Evolutionary conservation across 2,113 vertebrate species (phyloP).

Genomic region (Mirounga angustirostris): DNA sequence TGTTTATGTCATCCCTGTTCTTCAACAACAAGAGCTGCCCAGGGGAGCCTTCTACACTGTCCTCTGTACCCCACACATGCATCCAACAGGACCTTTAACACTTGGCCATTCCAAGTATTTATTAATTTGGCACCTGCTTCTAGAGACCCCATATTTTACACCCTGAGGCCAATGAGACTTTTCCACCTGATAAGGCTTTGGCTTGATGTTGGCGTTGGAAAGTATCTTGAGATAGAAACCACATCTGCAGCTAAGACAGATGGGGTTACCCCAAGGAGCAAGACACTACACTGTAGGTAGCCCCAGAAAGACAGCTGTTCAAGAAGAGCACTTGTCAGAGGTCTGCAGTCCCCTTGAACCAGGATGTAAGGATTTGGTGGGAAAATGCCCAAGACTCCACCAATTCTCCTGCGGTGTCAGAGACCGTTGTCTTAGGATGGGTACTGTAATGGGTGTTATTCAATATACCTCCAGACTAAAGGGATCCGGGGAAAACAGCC

Average conservation of each 20-base stretch:
- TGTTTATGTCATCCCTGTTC: not conserved
- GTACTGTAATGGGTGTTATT: not conserved
- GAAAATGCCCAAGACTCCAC: not conserved
- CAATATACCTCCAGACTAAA: not conserved
- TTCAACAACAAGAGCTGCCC: not conserved
- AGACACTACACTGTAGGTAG: not conserved
- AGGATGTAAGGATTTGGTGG: not conserved
- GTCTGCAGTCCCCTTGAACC: not conserved
- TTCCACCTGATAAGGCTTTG: not conserved
- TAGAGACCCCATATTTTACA: not conserved
- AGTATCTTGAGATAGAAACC: not conserved
- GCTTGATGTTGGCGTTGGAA: not conserved
- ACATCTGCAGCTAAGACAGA: not conserved
- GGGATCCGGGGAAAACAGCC: not conserved
- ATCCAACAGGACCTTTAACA: not conserved
- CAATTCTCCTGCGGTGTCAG: not conserved
- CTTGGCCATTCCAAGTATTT: not conserved
- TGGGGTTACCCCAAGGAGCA: not conserved
- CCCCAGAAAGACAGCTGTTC: not conserved
- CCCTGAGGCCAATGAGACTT: not conserved
- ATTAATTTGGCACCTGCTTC: not conserved
- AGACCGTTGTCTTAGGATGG: not conserved
- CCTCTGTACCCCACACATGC: not conserved
- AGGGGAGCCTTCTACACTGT: fast-evolving
- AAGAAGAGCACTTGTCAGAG: not conserved